These are phyloP conservation scores for Thamnophis sirtalis DNA, from an alignment of 2,113 vertebrate genomes.

Conservation along the genomic window DNA sequence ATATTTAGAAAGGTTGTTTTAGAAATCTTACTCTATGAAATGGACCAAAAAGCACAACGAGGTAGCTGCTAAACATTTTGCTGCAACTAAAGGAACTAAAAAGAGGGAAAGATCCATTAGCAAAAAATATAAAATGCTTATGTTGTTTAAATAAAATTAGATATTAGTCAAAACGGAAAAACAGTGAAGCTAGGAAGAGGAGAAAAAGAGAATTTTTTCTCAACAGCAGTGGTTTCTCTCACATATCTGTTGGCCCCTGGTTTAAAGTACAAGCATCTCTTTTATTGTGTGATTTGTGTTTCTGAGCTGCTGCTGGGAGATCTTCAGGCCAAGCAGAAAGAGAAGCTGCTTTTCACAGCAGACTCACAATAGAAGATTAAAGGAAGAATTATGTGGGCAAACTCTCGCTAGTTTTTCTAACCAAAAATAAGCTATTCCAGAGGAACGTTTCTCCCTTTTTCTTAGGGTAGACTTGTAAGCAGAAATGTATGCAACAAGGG, in stretches of 20 bases:
- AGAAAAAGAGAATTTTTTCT: neutral
- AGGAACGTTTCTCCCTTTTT: constrained; percentile 7
- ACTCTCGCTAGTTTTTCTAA: constrained; percentile 8
- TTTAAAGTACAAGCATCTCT: neutral
- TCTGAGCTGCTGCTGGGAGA: constrained; percentile 22
- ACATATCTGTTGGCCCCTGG: neutral
- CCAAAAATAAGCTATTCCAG: neutral
- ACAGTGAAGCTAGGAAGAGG: neutral
- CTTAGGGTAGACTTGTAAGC: neutral
- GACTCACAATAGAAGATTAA: constrained; percentile 2
- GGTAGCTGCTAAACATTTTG: neutral
- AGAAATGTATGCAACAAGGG: neutral
- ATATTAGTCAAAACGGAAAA: neutral
- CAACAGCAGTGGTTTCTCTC: neutral
- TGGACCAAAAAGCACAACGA: neutral
- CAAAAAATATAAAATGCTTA: neutral
- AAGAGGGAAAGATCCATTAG: neutral
- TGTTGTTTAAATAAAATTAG: neutral
- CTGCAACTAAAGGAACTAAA: neutral
- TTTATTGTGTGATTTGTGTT: constrained; percentile 33
- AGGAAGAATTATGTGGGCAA: constrained; percentile 17
- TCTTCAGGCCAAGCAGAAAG: neutral
- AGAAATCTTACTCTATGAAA: neutral
- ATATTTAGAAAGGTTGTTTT: neutral
- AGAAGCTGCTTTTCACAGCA: constrained; percentile 19